phyloP scores from a whole-genome alignment of 2,113 vertebrate genomes.

The Neoarius graeffei region DNA sequence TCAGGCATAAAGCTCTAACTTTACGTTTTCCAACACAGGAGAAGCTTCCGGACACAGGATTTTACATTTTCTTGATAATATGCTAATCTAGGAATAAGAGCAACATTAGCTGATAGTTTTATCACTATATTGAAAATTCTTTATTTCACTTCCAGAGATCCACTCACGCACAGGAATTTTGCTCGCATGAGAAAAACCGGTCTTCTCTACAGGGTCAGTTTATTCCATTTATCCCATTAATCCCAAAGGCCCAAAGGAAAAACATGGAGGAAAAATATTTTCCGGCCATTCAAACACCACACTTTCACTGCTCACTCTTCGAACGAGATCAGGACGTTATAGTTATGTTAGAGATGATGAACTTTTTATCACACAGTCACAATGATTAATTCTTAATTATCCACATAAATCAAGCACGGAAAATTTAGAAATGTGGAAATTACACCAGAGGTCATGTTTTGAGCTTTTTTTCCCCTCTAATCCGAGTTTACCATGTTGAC shows the following conservation, averaged over 20 bases:
- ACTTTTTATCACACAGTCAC: no score
- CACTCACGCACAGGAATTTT: background rate
- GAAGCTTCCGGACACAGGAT: no score
- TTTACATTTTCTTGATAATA: background rate
- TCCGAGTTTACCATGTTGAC: background rate
- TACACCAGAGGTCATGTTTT: background rate
- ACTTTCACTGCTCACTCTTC: conserved; percentile 31
- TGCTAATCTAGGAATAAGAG: background rate
- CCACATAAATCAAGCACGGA: background rate
- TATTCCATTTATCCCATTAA: conserved; percentile 42
- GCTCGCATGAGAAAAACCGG: background rate
- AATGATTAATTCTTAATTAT: background rate
- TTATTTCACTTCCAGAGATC: background rate
- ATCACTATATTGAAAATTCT: background rate
- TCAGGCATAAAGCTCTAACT: background rate
- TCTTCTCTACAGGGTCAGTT: background rate
- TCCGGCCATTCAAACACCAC: conserved; percentile 50
- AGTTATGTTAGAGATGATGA: background rate
- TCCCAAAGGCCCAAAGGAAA: conserved; percentile 23
- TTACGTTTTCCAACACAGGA: background rate
- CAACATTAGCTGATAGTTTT: background rate
- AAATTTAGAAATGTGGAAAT: background rate
- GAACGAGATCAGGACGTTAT: conserved; percentile 19
- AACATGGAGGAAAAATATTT: conserved; percentile 41
- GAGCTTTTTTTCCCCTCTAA: background rate